Percentiles rank a stretch among this genome's conserved stretches.
These are phyloP conservation scores for Synanthedon vespiformis DNA, from an alignment of 2,888 invertebrate species.

Conservation along the genomic window DNA sequence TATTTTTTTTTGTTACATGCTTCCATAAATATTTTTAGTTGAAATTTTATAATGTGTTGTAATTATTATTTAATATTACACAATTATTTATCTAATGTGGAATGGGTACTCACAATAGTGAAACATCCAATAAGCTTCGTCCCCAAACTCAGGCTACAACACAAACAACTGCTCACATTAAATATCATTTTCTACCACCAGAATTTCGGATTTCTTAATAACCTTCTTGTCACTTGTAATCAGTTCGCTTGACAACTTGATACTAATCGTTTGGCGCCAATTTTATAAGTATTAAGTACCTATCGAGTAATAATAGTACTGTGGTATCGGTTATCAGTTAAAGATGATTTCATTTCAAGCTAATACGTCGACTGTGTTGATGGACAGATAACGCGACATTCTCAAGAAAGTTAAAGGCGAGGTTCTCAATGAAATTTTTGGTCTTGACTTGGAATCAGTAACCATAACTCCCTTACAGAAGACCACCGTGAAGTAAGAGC, in stretches of 20 bases:
- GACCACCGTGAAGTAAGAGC: too few species aligned
- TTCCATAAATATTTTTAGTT: too few species aligned
- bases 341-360: slow-evolving; percentile 3
- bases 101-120: slow-evolving; percentile 24
- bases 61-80: too few species aligned
- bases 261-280: neutral
- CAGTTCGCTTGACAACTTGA: neutral
- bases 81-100: neutral
- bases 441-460: too few species aligned
- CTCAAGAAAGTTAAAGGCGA: too few species aligned
- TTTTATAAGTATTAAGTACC: neutral
- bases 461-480: too few species aligned
- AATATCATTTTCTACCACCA: neutral
- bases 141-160: slow-evolving; percentile 27
- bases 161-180: slow-evolving; percentile 25
- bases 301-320: too few species aligned
- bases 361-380: neutral
- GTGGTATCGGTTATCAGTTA: slow-evolving; percentile 2
- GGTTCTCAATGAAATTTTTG: too few species aligned
- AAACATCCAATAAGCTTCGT: slow-evolving; percentile 28
- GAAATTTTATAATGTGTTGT: too few species aligned
- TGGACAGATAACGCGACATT: too few species aligned
- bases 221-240: neutral
- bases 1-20: too few species aligned
- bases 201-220: neutral